Percentiles rank a stretch among this genome's conserved stretches.
Evolutionary conservation across 2,888 invertebrate genomes (phyloP).

Genomic region (Parnassius orleans): DNA sequence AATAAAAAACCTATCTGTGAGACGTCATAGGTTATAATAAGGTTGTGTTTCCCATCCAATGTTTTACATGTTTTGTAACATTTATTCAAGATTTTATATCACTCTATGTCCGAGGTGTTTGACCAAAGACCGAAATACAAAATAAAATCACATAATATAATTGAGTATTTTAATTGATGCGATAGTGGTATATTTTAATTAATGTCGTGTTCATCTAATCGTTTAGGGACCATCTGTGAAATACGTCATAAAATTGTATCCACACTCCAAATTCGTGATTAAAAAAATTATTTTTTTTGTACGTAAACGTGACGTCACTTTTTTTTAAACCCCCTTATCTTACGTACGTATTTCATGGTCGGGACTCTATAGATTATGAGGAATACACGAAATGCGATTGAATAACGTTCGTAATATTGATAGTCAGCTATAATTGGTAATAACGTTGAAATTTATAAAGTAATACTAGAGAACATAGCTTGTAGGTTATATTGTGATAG

Average conservation of each 20-base stretch:
- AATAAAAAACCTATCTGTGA: slow-evolving; percentile 22
- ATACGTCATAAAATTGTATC: too few relatives aligned
- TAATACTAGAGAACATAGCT: slow-evolving; percentile 50
- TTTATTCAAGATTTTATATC: slow-evolving; percentile 10
- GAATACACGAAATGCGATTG: not conserved
- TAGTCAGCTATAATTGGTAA: slow-evolving; percentile 11
- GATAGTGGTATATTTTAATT: too few relatives aligned
- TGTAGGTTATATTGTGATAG: slow-evolving; percentile 67
- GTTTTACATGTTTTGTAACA: slow-evolving; percentile 34
- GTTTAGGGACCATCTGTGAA: too few relatives aligned
- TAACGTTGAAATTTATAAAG: slow-evolving; percentile 13
- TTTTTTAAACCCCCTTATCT: too few relatives aligned
- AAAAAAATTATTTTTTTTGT: too few relatives aligned
- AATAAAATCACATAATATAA: too few relatives aligned
- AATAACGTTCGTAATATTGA: not conserved
- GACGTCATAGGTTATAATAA: slow-evolving; percentile 28
- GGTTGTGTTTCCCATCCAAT: slow-evolving; percentile 59
- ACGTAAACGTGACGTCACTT: too few relatives aligned
- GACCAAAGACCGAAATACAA: not conserved
- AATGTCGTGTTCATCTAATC: too few relatives aligned
- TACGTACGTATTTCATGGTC: too few relatives aligned
- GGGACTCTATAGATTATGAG: too few relatives aligned
- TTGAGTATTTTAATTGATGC: too few relatives aligned
- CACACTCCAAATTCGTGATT: too few relatives aligned
- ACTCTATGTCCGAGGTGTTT: not conserved